Evolutionary conservation across 2,888 invertebrate genomes (phyloP).

Genomic region (Polyommatus iphigenia): DNA sequence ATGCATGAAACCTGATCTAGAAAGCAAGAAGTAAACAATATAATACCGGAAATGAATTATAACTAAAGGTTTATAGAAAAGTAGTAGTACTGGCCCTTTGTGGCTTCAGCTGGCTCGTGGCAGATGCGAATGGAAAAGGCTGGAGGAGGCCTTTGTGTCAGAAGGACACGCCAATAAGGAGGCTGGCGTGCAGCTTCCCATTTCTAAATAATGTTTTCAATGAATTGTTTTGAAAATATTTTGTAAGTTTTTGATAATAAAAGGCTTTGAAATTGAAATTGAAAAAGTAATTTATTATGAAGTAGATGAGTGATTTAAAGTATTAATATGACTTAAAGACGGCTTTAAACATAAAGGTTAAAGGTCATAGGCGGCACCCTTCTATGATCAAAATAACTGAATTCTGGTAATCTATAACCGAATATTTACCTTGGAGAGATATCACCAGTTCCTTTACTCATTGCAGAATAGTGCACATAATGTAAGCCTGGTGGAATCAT

Average conservation of each 20-base stretch:
- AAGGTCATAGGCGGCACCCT: not conserved
- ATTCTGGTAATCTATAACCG: not conserved
- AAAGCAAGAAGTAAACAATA: conserved; percentile 37
- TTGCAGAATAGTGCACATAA: conserved; percentile 92
- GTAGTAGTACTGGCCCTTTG: no score
- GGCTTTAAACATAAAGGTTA: not conserved
- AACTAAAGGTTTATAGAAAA: no score
- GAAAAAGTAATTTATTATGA: not conserved
- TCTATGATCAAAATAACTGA: not conserved
- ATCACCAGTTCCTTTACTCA: conserved; percentile 81
- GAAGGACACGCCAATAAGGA: no score
- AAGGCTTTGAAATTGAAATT: not conserved
- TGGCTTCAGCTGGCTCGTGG: no score
- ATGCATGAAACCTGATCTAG: conserved; percentile 90
- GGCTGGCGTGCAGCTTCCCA: no score
- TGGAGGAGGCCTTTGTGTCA: no score
- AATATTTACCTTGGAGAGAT: conserved; percentile 82
- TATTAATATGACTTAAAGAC: not conserved
- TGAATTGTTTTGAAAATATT: no score
- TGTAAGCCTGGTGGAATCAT: conserved; percentile 99
- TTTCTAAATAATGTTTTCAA: no score
- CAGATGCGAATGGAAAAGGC: no score
- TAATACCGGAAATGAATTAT: no score
- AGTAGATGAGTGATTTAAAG: not conserved
- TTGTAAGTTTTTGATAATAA: no score